Percentiles rank a stretch among this genome's conserved stretches.
Conservation (phyloP, 2,888 invertebrate genomes). For the Flabesymbios commensalis region DNA sequence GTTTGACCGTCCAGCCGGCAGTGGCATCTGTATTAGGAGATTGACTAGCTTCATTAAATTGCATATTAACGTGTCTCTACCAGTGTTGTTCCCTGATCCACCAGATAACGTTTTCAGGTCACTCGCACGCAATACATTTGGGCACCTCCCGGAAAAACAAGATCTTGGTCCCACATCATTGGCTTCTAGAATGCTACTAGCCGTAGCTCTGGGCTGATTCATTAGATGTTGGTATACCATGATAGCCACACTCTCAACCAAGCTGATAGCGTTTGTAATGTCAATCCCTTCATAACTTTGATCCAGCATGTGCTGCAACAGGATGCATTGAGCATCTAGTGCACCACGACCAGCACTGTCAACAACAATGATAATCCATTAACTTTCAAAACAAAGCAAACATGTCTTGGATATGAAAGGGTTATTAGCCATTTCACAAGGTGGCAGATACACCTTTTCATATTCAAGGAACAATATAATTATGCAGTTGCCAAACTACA, state of each 20-base stretch:
- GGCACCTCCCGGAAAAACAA: slow-evolving; percentile 77
- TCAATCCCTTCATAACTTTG: slow-evolving; percentile 73
- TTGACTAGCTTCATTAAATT: slow-evolving; percentile 54
- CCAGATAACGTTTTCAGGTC: slow-evolving; percentile 45
- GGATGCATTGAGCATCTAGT: slow-evolving; percentile 76
- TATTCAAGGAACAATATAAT: too few relatives aligned
- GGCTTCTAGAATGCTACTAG: slow-evolving; percentile 62
- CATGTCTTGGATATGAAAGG: too few relatives aligned
- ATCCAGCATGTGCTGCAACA: slow-evolving; percentile 71
- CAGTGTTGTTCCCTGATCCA: too few relatives aligned
- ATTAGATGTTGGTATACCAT: slow-evolving; percentile 55
- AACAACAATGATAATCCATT: too few relatives aligned
- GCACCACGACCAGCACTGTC: slow-evolving; percentile 63
- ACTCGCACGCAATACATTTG: slow-evolving; percentile 73
- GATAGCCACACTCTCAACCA: slow-evolving; percentile 71
- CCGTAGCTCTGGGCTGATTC: slow-evolving; percentile 51
- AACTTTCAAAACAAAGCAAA: too few relatives aligned
- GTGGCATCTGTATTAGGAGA: slow-evolving; percentile 46
- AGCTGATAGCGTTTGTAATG: slow-evolving; percentile 73
- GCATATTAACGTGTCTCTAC: slow-evolving; percentile 55
- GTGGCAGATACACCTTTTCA: too few relatives aligned
- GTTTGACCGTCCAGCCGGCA: slow-evolving; percentile 10
- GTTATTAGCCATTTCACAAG: too few relatives aligned
- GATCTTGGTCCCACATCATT: slow-evolving; percentile 63
- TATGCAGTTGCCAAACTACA: too few relatives aligned